Evolutionary conservation across 2,797 vertebrate species (phyloP).

Genomic region (Syngnathus acus): DNA sequence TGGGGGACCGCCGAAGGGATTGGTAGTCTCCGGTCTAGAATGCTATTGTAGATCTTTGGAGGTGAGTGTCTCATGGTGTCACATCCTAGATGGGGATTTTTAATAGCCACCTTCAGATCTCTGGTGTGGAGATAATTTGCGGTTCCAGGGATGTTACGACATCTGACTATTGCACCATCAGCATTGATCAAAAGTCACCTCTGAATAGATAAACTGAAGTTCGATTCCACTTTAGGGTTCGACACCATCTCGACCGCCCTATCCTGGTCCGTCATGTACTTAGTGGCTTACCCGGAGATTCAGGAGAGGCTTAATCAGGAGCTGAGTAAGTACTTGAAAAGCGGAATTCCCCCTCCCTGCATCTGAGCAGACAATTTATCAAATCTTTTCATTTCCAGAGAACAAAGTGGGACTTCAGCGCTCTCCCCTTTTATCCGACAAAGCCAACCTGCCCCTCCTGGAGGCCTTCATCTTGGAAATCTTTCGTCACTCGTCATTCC

Average conservation of each 20-base stretch:
- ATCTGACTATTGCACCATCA: neutral
- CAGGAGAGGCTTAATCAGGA: slow-evolving; percentile 81
- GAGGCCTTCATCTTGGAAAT: slow-evolving; percentile 85
- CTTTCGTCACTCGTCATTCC: slow-evolving; percentile 80
- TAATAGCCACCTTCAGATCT: neutral
- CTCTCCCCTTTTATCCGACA: slow-evolving; percentile 69
- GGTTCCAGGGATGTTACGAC: neutral
- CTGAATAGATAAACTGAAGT: neutral
- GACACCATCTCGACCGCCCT: slow-evolving; percentile 82
- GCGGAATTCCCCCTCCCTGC: neutral
- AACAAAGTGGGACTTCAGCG: slow-evolving; percentile 68
- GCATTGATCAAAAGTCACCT: neutral
- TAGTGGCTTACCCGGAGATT: slow-evolving; percentile 71
- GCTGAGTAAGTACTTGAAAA: slow-evolving; percentile 70
- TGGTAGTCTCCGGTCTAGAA: neutral
- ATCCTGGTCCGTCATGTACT: slow-evolving; percentile 84
- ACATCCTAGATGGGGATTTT: neutral
- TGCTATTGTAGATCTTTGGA: neutral
- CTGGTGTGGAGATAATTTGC: neutral
- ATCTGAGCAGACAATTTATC: neutral
- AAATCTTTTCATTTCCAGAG: slow-evolving; percentile 54
- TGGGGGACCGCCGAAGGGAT: neutral
- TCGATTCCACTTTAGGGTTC: slow-evolving; percentile 71
- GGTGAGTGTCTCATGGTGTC: neutral
- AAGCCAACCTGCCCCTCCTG: slow-evolving; percentile 59